phyloP scores from a whole-genome alignment of 2,797 vertebrate species.

The Phyllotis vaccarum region DNA sequence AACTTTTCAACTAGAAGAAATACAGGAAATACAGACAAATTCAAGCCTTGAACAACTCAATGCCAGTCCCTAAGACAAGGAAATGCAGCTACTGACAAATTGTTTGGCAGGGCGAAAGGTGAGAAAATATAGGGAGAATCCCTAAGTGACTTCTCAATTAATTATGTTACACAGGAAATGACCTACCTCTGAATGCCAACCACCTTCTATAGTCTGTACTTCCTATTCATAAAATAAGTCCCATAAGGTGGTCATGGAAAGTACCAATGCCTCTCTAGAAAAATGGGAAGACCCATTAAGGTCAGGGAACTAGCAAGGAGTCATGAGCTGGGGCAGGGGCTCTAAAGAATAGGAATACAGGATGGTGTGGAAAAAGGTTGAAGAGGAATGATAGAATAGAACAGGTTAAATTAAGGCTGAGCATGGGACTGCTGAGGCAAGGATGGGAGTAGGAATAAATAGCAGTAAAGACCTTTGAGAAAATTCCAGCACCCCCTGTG shows the following conservation, averaged over 20 bases:
- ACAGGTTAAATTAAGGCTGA: background rate
- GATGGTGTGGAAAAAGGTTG: no score
- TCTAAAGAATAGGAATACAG: background rate
- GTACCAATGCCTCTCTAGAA: no score
- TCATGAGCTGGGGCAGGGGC: no score
- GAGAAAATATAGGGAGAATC: background rate
- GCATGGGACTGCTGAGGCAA: background rate
- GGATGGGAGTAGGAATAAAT: background rate
- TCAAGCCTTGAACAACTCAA: background rate
- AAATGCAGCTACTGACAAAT: background rate
- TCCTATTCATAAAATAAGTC: background rate
- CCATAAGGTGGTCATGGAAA: background rate
- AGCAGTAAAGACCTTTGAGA: background rate
- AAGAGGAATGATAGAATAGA: background rate
- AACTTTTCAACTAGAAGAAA: background rate
- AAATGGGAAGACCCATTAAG: background rate
- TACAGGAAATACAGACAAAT: background rate
- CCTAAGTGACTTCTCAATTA: background rate
- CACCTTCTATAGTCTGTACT: background rate
- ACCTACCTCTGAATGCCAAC: background rate
- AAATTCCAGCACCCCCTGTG: slow-evolving; percentile 3
- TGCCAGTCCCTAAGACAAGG: background rate
- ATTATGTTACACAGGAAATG: no score
- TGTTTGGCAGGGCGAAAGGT: background rate
- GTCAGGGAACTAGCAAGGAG: background rate